Base-by-base conservation (phyloP, 1,140 invertebrate genomes). In the Drosophila tristis region DNA sequence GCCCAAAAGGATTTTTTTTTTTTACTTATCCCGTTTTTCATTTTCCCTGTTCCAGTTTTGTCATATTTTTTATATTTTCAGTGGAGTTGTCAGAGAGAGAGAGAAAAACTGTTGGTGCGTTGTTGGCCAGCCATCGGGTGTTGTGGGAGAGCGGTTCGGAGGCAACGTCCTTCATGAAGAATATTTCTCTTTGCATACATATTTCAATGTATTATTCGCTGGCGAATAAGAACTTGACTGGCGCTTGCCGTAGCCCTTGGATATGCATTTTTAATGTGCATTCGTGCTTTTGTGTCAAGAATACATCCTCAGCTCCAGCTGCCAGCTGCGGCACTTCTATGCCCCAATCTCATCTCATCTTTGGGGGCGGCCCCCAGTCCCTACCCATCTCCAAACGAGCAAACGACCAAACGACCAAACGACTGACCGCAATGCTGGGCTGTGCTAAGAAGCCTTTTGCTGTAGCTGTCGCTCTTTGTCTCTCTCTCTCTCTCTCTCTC, bases 241-340 rank as follows among this genome's bases (percentile, higher is more conserved):
- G 74, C 39, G 59, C 68, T 80, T 84, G 80, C 72, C 79, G 76
- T 74, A 77, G 56, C 78, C 82, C 66, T 79, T 68, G 79, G 82
- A 87, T 87, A 89, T 87, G 82, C 84, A 87, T 87, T 87, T 87
- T 87, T 87, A 87, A 87, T 87, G 82, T 89, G 79, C 84, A 87
- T 87, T 87, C 89, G 84, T 62, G 84, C 84, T 78, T 89, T 87
- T 87, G 78, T 87, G 82, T 87, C 84, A 81, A 89, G 89, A 74
- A 84, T 61, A 63, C 79, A 71, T 58, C 68, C 79, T 11, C 35
- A 13, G 13, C 35, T 39, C 35, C 35, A 39, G 31, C 31, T 35
- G 42, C 49, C 53, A 43, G 53, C 59, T 11, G 47, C 53, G 50
- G 45, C 23, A 20, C 25, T 43, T 7, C 55, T 4, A 8, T 49